These are phyloP conservation scores for Oscheius sp. DNA, from an alignment of 2,888 invertebrate genomes.

Conservation along the genomic window DNA sequence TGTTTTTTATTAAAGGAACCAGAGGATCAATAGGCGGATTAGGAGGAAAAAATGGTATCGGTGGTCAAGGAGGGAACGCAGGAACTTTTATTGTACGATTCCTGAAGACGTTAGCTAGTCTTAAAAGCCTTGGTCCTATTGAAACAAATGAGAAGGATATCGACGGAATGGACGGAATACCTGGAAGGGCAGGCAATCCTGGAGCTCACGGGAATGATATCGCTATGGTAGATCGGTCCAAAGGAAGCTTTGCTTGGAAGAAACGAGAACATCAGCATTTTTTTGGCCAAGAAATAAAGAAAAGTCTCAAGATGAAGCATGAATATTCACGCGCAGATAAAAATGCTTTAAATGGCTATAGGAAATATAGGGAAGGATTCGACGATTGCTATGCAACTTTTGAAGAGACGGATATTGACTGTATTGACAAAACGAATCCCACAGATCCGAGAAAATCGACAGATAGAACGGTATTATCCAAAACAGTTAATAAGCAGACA, in stretches of 20 bases:
- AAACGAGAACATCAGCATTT: not conserved
- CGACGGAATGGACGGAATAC: not conserved
- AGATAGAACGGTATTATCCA: not conserved
- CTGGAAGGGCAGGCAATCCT: not conserved
- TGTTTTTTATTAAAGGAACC: constrained; percentile 24
- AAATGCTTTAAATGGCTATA: constrained; percentile 8
- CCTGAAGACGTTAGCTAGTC: not conserved
- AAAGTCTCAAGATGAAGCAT: not conserved
- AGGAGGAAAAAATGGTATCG: constrained; percentile 31
- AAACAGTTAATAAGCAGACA: constrained; percentile 15
- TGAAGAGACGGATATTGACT: not conserved
- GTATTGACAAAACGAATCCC: not conserved
- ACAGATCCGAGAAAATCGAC: constrained; percentile 3
- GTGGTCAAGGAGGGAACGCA: constrained; percentile 29
- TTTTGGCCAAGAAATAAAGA: not conserved
- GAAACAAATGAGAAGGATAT: constrained; percentile 1
- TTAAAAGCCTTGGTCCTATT: not conserved
- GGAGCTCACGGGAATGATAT: constrained; percentile 31
- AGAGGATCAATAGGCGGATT: not conserved
- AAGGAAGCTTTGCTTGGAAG: not conserved
- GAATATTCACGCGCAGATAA: not conserved
- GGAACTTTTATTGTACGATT: not conserved
- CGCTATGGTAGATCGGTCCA: constrained; percentile 29
- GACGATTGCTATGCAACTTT: not conserved
- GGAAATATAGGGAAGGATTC: not conserved